These are phyloP conservation scores for Centropus unirufus DNA, from an alignment of 2,113 vertebrate genomes.

Conservation along the genomic window DNA sequence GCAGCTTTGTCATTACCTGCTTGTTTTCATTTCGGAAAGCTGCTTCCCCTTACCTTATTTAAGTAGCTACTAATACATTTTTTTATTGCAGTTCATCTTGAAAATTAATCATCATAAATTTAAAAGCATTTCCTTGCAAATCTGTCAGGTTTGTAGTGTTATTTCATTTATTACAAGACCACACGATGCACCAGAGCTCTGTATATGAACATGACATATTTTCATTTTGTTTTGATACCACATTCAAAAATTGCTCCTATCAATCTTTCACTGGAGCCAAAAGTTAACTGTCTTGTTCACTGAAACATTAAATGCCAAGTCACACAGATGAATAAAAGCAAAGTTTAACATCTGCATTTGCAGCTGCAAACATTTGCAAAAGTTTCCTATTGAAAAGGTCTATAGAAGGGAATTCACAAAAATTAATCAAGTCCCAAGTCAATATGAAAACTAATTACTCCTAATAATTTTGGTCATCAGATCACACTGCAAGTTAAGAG, in stretches of 20 bases:
- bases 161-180: slow-evolving; percentile 76
- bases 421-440: background rate
- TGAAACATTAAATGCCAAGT: slow-evolving; percentile 77
- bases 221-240: slow-evolving; percentile 78
- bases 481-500: background rate
- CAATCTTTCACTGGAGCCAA: slow-evolving; percentile 74
- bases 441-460: background rate
- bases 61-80: slow-evolving; percentile 68
- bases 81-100: slow-evolving; percentile 72
- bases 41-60: slow-evolving; percentile 51
- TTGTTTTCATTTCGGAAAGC: slow-evolving; percentile 28
- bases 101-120: slow-evolving; percentile 80
- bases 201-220: slow-evolving; percentile 80
- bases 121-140: slow-evolving; percentile 74
- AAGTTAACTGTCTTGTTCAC: slow-evolving; percentile 74
- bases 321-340: slow-evolving; percentile 68
- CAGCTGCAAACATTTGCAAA: slow-evolving; percentile 18
- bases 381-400: background rate
- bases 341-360: slow-evolving; percentile 16
- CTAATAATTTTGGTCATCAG: background rate
- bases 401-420: background rate
- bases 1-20: slow-evolving; percentile 45
- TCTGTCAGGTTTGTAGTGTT: slow-evolving; percentile 64
- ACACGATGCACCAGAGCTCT: slow-evolving; percentile 71
- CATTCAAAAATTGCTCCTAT: slow-evolving; percentile 79